A percentile compares a stretch with the other conserved stretches of the same genome.
Conservation (phyloP, 2,888 invertebrate genomes). For the Lasioglossum leucozonium region DNA sequence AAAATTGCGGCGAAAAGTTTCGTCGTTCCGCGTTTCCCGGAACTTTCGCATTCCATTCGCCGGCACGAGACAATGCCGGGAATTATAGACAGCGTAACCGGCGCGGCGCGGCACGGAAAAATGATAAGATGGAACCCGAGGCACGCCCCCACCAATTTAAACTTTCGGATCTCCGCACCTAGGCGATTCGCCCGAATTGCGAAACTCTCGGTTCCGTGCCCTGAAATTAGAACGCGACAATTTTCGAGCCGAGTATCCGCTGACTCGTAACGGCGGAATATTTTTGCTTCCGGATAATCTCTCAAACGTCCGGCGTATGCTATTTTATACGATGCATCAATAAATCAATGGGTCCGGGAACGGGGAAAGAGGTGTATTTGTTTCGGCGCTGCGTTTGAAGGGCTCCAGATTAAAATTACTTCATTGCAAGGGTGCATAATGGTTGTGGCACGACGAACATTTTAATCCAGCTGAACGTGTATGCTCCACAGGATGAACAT, state of each 20-base stretch:
- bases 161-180: constrained; percentile 2
- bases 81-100: constrained; percentile 7
- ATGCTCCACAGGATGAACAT: not conserved
- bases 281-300: not conserved
- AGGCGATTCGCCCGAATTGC: not conserved
- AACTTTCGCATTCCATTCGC: constrained; percentile 14
- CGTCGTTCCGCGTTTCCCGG: not conserved
- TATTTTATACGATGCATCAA: not conserved
- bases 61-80: constrained; percentile 6
- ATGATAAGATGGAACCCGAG: constrained; percentile 5
- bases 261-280: not conserved
- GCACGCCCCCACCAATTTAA: not conserved
- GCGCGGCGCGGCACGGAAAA: not conserved
- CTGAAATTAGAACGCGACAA: not conserved
- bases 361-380: not conserved
- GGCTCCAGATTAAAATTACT: not conserved
- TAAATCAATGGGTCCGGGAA: not conserved
- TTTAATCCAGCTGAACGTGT: not conserved
- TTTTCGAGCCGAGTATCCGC: not conserved
- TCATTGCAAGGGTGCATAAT: not conserved
- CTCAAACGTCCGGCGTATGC: not conserved
- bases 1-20: not conserved
- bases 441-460: not conserved
- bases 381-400: not conserved
- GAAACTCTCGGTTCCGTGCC: not conserved